Base-by-base conservation (phyloP, 2,113 vertebrate genomes). In the Melanotaenia duboulayi region DNA sequence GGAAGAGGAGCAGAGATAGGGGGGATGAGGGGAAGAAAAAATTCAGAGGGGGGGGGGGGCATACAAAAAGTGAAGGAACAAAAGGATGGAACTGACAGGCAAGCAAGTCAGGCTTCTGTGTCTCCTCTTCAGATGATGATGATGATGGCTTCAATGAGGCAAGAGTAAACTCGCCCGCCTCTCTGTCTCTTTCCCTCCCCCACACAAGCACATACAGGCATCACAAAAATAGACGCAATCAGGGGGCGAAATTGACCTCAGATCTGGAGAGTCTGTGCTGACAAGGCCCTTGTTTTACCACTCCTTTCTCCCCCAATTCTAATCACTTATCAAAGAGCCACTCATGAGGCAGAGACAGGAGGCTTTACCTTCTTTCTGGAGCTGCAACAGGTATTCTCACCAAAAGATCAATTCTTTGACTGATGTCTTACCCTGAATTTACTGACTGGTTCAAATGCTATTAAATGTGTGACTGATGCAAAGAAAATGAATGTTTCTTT, bases 251-350 rank as follows among this genome's bases (percentile, higher is more conserved):
- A 93, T 93, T 91, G 92, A 92, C 91, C 91, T 92, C 88, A 93
- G 88, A 90, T 86, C 87, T 91, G 87, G 87, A 94, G 93, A 78
- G 85, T 73, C 85, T 76, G 87, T 39, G 65, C 82, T 88, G 92
- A 92, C 90, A 89, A 91, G 90, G 75, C 88, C 81, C 90, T 92
- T 81, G 85, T 93, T 90, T 88, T 85, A 67, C 68, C 73, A 71
- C 73, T 56, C 71, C 82, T 67, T 52, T 62, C 56, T 65, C 60
- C 7, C 25, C 56, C 79, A 82, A 75, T 90, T 89, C 88, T 93
- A 95, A 95, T 95, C 94, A 94, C 89, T 92, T 89, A 88, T 90
- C 82, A 85, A 80, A 81, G 78, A 78, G 71, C 68, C 91, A 88
- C 91, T 93, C 84, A 72, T 88, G 83, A 51, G 35, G 81, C 60